Evolutionary conservation across 2,797 vertebrate genomes (phyloP), one percentile per base, ranked within the genome.

Genomic region (Loriculus beryllinus): DNA sequence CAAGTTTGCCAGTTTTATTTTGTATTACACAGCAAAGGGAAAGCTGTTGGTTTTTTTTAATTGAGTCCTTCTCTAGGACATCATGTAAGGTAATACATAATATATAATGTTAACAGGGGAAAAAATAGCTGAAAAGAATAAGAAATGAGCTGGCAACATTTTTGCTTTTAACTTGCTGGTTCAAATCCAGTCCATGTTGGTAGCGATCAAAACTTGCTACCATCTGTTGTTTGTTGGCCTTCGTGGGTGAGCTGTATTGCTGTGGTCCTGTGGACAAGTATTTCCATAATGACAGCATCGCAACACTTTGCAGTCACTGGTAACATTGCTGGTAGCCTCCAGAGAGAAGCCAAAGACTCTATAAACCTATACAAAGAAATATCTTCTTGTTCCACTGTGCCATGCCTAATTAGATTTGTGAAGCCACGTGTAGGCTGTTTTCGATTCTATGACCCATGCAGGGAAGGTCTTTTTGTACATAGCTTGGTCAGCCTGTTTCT

Each of bases 141-240:
- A 63, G 64, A 85, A 89, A 93, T 2, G 5, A 74, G 40, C 42
- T 94, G 81, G 90, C 77, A 90, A 75, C 74, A 68, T 71, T 95
- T 91, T 62, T 80, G 59, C 65, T 92, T 78, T 26, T 82, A 43
- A 69, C 71, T 89, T 12, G 2, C 48, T 65, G 45, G 39, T 95
- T 85, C 82, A 90, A 81, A 85, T 75, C 42, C 84, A 68, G 64
- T 33, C 86, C 39, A 5, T 2, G 5, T 25, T 75, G 71, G 71
- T 85, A 81, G 78, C 2, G 2, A 35, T 52, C 51, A 68, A 52
- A 86, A 86, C 71, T 93, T 76, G 74, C 45, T 89, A 62, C 83
- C 93, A 92, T 89, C 83, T 94, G 93, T 82, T 77, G 48, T 75
- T 82, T 93, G 93, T 90, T 14, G 60, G 86, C 64, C 52, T 77